Evolutionary conservation across 2,113 vertebrate species (phyloP).

Genomic region (Periophthalmus modestus): DNA sequence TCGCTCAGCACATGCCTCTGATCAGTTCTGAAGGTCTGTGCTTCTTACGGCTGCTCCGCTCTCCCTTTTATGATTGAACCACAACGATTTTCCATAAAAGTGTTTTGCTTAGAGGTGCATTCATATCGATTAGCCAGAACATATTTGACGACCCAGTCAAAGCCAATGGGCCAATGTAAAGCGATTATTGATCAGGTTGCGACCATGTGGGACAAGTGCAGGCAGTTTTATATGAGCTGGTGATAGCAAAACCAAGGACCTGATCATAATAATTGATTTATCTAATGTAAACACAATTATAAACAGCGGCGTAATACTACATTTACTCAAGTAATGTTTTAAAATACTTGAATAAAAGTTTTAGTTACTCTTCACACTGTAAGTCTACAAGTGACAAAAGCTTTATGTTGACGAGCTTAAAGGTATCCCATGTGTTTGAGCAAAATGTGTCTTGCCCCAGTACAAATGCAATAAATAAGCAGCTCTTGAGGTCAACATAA

Average conservation of each 20-base stretch:
- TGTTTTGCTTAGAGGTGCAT: slow-evolving; percentile 33
- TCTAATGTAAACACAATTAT: too few species aligned
- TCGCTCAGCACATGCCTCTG: slow-evolving; percentile 7
- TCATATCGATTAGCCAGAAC: slow-evolving; percentile 35
- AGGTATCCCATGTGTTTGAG: too few species aligned
- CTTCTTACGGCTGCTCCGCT: slow-evolving; percentile 24
- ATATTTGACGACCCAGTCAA: slow-evolving; percentile 23
- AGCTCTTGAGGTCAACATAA: too few species aligned
- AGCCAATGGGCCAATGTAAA: slow-evolving; percentile 16
- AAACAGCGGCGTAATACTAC: too few species aligned
- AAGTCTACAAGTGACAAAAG: too few species aligned
- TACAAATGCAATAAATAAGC: too few species aligned
- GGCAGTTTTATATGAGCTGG: slow-evolving; percentile 9
- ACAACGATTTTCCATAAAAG: slow-evolving; percentile 28
- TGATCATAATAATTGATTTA: background rate
- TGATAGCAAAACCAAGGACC: background rate
- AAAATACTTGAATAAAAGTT: too few species aligned
- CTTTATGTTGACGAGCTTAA: too few species aligned
- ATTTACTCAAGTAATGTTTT: too few species aligned
- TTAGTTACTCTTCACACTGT: too few species aligned
- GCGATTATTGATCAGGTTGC: slow-evolving; percentile 26
- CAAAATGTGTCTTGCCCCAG: too few species aligned
- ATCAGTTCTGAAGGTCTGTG: background rate
- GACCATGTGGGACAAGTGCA: slow-evolving; percentile 4
- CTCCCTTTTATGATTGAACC: slow-evolving; percentile 37